Conservation (phyloP, 2,797 vertebrate species). For the Dryobates pubescens region DNA sequence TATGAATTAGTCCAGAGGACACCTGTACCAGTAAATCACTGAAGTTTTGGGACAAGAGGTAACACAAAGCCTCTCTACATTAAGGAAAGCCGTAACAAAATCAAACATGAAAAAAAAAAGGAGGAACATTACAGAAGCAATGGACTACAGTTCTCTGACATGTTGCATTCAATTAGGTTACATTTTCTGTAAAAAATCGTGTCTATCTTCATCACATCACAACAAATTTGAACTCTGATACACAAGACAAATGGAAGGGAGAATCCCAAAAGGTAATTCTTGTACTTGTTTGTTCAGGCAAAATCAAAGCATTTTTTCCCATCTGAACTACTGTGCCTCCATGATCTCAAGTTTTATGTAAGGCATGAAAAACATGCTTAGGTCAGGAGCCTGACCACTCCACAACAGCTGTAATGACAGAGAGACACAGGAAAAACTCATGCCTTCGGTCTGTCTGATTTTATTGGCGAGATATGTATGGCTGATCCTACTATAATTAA, state of each 20-base stretch:
- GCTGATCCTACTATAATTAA: neutral
- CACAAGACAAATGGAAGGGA: neutral
- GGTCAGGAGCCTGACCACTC: neutral
- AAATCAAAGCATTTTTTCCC: neutral
- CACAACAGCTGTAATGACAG: neutral
- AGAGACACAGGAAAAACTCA: neutral
- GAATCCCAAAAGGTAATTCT: neutral
- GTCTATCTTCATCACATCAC: neutral
- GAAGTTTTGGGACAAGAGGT: neutral
- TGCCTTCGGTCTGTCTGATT: neutral
- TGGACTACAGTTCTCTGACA: neutral
- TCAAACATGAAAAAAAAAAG: neutral
- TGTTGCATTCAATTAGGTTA: neutral
- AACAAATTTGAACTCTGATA: neutral
- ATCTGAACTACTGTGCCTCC: neutral
- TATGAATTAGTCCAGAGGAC: neutral
- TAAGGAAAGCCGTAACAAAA: neutral
- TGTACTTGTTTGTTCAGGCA: neutral
- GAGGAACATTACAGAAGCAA: neutral
- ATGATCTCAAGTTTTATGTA: neutral
- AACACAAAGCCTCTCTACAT: neutral
- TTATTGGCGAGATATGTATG: neutral
- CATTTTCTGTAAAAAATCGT: neutral
- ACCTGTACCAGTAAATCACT: neutral
- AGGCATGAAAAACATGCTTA: neutral